phyloP scores from a whole-genome alignment of 2,797 vertebrate species.

The Pachyuromys duprasi region DNA sequence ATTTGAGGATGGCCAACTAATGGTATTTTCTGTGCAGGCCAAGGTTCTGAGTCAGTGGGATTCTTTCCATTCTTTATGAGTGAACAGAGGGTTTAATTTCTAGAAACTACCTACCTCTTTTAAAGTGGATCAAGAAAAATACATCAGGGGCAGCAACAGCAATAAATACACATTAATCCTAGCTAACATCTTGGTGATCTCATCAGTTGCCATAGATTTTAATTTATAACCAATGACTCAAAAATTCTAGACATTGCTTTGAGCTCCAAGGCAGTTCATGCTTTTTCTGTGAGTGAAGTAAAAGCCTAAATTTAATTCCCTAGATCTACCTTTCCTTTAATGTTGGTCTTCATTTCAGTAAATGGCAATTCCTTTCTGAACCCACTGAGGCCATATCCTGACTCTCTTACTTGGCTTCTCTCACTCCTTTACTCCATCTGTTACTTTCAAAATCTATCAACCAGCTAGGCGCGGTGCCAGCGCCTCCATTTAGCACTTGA shows the following conservation, averaged over 20 bases:
- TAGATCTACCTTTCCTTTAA: constrained; percentile 10
- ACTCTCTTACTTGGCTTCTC: neutral
- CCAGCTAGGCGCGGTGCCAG: neutral
- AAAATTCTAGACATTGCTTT: constrained; percentile 21
- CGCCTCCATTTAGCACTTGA: neutral
- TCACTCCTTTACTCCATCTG: constrained; percentile 39
- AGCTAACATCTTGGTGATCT: constrained; percentile 56
- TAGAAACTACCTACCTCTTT: constrained; percentile 69
- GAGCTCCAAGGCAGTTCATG: constrained; percentile 7
- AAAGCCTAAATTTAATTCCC: constrained; percentile 7
- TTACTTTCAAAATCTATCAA: neutral
- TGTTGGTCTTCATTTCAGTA: constrained; percentile 29
- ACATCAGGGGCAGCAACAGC: constrained; percentile 28
- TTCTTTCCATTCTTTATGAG: constrained; percentile 59
- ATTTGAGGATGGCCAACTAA: constrained; percentile 80
- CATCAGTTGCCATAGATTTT: constrained; percentile 51
- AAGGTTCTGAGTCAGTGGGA: constrained; percentile 68
- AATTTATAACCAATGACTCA: constrained; percentile 35
- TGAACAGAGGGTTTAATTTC: constrained; percentile 64
- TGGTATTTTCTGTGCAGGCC: constrained; percentile 61
- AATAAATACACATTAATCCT: constrained; percentile 54
- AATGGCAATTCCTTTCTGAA: constrained; percentile 31
- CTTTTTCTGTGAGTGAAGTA: constrained; percentile 39
- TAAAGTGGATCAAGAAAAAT: constrained; percentile 58
- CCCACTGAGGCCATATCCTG: constrained; percentile 27